These are phyloP conservation scores for Hiodon tergisus DNA, from an alignment of 2,113 vertebrate genomes.

Conservation along the genomic window DNA sequence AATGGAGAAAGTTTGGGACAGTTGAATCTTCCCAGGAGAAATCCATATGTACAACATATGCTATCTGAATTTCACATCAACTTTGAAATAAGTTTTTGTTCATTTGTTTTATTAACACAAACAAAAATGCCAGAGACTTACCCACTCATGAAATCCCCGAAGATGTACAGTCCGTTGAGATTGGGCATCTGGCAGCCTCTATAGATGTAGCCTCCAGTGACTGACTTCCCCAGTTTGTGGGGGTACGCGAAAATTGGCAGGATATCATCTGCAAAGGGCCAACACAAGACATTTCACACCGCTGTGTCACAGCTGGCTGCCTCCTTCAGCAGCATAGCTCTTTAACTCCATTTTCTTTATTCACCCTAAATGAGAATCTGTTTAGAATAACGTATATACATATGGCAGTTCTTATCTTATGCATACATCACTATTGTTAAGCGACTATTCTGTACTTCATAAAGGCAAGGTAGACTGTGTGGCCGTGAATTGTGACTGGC, in stretches of 20 bases:
- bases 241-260: conserved; percentile 73
- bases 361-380: too few relatives aligned
- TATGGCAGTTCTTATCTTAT: too few relatives aligned
- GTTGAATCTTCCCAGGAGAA: too few relatives aligned
- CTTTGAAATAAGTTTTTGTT: not conserved
- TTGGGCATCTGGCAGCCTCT: conserved; percentile 76
- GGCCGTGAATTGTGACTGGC: too few relatives aligned
- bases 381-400: too few relatives aligned
- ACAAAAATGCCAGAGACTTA: conserved; percentile 31
- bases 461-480: too few relatives aligned
- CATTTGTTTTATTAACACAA: not conserved
- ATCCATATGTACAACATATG: too few relatives aligned
- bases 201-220: conserved; percentile 75
- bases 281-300: conserved; percentile 2
- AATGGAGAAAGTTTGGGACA: too few relatives aligned
- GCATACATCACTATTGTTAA: too few relatives aligned
- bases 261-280: conserved; percentile 59
- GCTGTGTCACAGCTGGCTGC: not conserved
- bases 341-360: not conserved
- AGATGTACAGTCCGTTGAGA: conserved; percentile 71
- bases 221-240: conserved; percentile 70
- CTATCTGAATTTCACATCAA: not conserved
- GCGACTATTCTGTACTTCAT: too few relatives aligned
- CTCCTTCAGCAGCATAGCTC: not conserved
- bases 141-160: conserved; percentile 80